Evolutionary conservation across 2,113 vertebrate genomes (phyloP), one percentile per base, ranked within the genome.

Genomic region (Calyptomena viridis): DNA sequence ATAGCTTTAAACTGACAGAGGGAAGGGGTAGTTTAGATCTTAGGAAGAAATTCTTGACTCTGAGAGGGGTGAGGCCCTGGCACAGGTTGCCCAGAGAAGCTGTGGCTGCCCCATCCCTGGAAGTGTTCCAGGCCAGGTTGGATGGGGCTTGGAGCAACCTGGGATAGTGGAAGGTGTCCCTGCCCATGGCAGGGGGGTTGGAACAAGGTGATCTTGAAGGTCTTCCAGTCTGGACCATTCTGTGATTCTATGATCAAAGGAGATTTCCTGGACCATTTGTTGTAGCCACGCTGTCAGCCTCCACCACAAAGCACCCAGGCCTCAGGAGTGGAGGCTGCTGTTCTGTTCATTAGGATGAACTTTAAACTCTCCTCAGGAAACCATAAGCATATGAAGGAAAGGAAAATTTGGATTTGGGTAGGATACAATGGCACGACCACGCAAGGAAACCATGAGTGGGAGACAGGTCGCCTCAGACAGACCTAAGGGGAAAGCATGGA

Each of bases 51-150:
- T 33, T 77, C 35, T 49, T 76, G 21, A 11, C 49, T 37, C 6
- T 56, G 31, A 55, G 25, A n/a, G 1, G 31, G 39, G 0, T 14
- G 39, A 55, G 47, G 14, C 14, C 6, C 24, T 47, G 71, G 46
- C 30, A 1, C 39, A 55, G 0, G 1, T 0, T 68, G 3, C 23
- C 53, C 17, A 35, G 0, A 47, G 28, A 3, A 19, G 19, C n/a
- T 71, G 55, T 62, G 47, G 28, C 5, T 69, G n/a, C 5, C 20
- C 23, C 47, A 47, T 47, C 23, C 55, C 39, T 71, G 55, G 28
- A 1, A 24, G 10, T 22, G 63, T 9, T 4, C 72, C 4, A 17
- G 37, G 44, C 10, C 35, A 50, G 50, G 5, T 8, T 9, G 44
- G 33, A 33, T 0, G 0, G 19, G 23, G 15, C 8, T 62, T 53